phyloP scores from a whole-genome alignment of 2,888 invertebrate species.

The Pegoplata infirma region DNA sequence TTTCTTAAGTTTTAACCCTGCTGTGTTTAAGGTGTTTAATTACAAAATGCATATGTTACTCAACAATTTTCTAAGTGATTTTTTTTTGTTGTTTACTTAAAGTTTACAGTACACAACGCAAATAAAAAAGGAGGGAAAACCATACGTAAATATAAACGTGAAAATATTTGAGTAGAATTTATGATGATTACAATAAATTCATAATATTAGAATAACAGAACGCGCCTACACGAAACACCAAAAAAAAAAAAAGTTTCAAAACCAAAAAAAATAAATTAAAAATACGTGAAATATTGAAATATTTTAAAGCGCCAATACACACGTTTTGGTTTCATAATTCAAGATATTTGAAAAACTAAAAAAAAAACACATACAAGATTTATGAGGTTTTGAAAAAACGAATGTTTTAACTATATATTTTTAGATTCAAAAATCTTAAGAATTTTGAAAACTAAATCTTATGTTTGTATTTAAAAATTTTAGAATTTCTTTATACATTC shows the following conservation, averaged over 20 bases:
- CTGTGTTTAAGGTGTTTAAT: conserved; percentile 33
- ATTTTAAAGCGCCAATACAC: neutral
- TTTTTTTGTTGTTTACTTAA: neutral
- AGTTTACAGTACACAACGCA: too few species aligned
- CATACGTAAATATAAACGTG: too few species aligned
- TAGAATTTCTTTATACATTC: neutral
- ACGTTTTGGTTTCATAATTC: too few species aligned
- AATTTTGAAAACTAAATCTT: neutral
- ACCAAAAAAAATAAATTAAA: neutral
- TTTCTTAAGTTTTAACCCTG: neutral
- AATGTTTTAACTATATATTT: too few species aligned
- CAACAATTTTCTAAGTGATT: neutral
- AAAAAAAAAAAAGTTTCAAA: too few species aligned
- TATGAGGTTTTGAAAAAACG: neutral
- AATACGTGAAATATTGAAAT: neutral
- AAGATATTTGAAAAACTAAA: too few species aligned
- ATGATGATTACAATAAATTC: conserved; percentile 38
- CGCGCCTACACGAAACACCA: conserved; percentile 24
- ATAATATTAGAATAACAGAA: conserved; percentile 40
- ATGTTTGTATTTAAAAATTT: neutral
- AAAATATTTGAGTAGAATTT: conserved; percentile 13
- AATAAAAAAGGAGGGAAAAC: too few species aligned
- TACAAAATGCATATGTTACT: conserved; percentile 28
- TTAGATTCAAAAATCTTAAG: neutral
- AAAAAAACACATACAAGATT: too few species aligned